Conservation (phyloP, 2,797 vertebrate species). For the Taeniopygia guttata region DNA sequence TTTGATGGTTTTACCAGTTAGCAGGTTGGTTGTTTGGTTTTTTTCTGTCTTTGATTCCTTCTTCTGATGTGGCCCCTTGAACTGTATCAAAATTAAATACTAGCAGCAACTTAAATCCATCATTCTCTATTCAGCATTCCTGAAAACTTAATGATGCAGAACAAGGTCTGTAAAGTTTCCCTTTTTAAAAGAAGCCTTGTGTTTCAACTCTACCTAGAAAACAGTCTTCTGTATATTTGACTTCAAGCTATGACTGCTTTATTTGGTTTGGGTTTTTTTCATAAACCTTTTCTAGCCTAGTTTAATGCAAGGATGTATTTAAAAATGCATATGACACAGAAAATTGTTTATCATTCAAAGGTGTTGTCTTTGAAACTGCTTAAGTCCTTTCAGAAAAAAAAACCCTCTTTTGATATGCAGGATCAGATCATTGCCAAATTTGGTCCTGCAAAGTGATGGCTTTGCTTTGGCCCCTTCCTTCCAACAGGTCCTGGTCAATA, state of each 20-base stretch:
- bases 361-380: neutral
- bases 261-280: neutral
- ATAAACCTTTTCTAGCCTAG: conserved; percentile 15
- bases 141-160: conserved; percentile 68
- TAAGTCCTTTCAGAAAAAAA: neutral
- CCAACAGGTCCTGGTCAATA: neutral
- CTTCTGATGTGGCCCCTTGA: conserved; percentile 55
- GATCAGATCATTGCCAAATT: neutral
- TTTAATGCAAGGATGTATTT: conserved; percentile 26
- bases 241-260: neutral
- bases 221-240: conserved; percentile 41
- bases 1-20: conserved; percentile 31
- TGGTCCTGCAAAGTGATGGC: neutral
- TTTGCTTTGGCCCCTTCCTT: neutral
- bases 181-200: conserved; percentile 56
- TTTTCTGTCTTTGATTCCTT: conserved; percentile 39
- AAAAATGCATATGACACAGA: neutral
- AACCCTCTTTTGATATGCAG: neutral
- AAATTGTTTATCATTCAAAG: neutral
- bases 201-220: conserved; percentile 20
- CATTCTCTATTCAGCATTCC: conserved; percentile 57
- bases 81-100: conserved; percentile 68
- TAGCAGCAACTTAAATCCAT: conserved; percentile 62
- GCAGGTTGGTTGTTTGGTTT: neutral
- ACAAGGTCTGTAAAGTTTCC: conserved; percentile 58